Evolutionary conservation across 2,888 invertebrate species (phyloP), one percentile per base, ranked within the genome.

Genomic region (Mythimna loreyi): DNA sequence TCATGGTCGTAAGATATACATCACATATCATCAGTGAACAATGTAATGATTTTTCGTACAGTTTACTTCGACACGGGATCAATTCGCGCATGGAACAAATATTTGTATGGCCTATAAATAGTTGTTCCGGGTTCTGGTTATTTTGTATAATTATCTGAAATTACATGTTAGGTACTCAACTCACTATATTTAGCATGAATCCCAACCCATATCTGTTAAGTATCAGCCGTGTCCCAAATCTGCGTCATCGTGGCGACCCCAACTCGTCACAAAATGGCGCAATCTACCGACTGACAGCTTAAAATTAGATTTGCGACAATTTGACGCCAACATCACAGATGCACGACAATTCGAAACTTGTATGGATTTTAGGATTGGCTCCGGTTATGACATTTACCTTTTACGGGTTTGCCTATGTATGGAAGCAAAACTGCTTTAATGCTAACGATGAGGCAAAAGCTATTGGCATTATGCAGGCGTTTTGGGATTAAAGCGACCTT

Each of bases 251-350:
- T 70, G 80, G 72, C 70, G 68, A 77, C 75, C 70, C 79, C 64
- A 65, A n/a, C 21, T 49, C 59, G 76, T 75, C 76, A 75, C 84
- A 76, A 86, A 82, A 82, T 88, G 86, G 87, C 85, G 84, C 89
- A 90, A 89, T 89, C 87, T 87, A 86, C 85, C 60, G 75, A 71
- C 76, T 81, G 86, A 76, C 83, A 80, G 81, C 72, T 86, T 87
- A 87, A 90, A 92, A 92, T 93, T 92, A 92, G 92, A 91, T 91
- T 89, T 86, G 91, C 87, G 86, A 86, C 81, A 82, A 84, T 81
- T 84, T 78, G 67, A 67, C 72, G 66, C 56, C 80, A 81, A 80
- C 82, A 75, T 80, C 79, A 77, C 52, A 56, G 11, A 58, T 63
- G 62, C 33, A 49, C n/a, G 33, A 58, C 21, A 62, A 65, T 71